Evolutionary conservation across 1,140 invertebrate species (phyloP).

Genomic region (Dendrolimus punctatus): DNA sequence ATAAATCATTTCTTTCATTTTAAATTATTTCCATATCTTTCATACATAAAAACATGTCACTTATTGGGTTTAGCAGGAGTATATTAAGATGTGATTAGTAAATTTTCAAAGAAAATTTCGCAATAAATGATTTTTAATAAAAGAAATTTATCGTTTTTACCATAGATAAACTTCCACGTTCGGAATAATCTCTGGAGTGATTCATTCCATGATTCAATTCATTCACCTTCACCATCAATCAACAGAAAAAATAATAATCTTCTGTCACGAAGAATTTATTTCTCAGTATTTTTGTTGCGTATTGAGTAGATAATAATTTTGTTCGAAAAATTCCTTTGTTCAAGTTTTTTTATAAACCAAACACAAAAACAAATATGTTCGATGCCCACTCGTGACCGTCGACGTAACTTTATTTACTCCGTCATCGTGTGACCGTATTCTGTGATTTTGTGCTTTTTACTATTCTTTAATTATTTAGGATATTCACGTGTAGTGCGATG

Average conservation of each 20-base stretch:
- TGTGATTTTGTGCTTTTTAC: constrained; percentile 25
- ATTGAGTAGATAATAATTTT: constrained; percentile 16
- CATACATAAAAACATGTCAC: too few relatives aligned
- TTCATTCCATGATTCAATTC: constrained; percentile 9
- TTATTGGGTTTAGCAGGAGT: too few relatives aligned
- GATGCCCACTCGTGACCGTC: constrained; percentile 27
- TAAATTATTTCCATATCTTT: too few relatives aligned
- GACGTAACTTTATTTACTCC: constrained; percentile 40
- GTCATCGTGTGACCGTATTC: constrained; percentile 46
- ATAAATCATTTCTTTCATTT: too few relatives aligned
- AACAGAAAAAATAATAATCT: constrained; percentile 22
- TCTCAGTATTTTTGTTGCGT: constrained; percentile 19
- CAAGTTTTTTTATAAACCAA: constrained; percentile 7
- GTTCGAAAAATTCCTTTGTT: constrained; percentile 11
- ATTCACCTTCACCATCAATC: constrained; percentile 14
- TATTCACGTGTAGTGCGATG: constrained; percentile 52
- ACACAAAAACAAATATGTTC: constrained; percentile 19
- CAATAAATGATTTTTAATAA: too few relatives aligned
- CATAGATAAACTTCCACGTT: constrained; percentile 16
- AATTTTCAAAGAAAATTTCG: too few relatives aligned
- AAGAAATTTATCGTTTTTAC: background rate
- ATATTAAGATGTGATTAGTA: too few relatives aligned
- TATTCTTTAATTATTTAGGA: constrained; percentile 34
- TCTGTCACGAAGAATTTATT: constrained; percentile 24
- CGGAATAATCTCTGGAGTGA: constrained; percentile 13